phyloP scores from a whole-genome alignment of 37 sponge, comb jelly and placozoan genomes.

The Petrosia ficiformis region DNA sequence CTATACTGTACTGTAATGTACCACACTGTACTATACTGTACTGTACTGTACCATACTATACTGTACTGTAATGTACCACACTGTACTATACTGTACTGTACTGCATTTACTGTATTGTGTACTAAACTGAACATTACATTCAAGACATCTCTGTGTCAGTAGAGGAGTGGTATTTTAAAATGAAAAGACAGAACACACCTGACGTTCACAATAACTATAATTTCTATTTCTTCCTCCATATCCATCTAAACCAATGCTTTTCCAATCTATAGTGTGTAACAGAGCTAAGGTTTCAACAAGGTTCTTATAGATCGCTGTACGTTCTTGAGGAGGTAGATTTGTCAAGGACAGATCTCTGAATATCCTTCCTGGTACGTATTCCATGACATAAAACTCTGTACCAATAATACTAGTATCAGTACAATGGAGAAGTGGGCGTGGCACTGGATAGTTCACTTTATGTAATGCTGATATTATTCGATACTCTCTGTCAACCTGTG shows the following conservation, averaged over 20 bases:
- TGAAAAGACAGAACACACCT: no score
- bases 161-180: no score
- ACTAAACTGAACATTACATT: no score
- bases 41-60: no score
- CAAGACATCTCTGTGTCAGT: no score
- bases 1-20: no score
- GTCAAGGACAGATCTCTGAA: constrained; percentile 35
- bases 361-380: constrained; percentile 69
- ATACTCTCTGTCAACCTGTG: constrained; percentile 58
- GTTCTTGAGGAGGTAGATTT: constrained; percentile 42
- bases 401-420: constrained; percentile 58
- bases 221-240: constrained; percentile 40
- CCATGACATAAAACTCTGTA: constrained; percentile 84
- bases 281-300: constrained; percentile 56
- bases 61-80: no score
- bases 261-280: constrained; percentile 66
- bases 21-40: no score
- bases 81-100: no score
- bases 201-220: constrained; percentile 48
- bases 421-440: constrained; percentile 68
- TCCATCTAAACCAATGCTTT: constrained; percentile 44
- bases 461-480: constrained; percentile 60
- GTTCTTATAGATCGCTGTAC: constrained; percentile 43
- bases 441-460: constrained; percentile 65
- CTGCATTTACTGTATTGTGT: no score